Base-by-base conservation (phyloP, 2,797 vertebrate species). In the Anniella stebbinsi region DNA sequence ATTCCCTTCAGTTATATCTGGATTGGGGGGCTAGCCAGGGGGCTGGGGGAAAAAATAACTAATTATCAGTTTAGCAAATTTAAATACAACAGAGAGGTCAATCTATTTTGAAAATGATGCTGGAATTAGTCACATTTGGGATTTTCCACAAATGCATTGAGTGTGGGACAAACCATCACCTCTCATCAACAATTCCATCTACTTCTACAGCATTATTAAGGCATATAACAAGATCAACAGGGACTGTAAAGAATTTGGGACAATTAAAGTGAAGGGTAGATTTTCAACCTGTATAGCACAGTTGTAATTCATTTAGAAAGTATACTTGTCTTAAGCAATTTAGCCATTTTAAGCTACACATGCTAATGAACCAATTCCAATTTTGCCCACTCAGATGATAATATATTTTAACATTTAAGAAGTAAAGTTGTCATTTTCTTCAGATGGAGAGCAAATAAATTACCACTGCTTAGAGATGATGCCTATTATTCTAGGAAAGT, bases 251-350 rank as follows among this genome's bases (percentile, higher is more conserved):
- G 33, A 38, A 78, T 36, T 72, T 70, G 81, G 67, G 67, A 67
- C 86, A 78, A 48, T 87, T 78, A 67, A 48, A 48, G 30, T 78
- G 75, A 76, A 51, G 10, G 21, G n/a, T 54, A 81, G 57, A 80
- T 81, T 36, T 80, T 81, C 66, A 70, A 70, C 51, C 15, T 80
- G 45, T 54, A 33, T 18, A 69, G 67, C 77, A 80, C 10, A 33
- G 57, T 25, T 45, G 57, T 25, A 70, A 70, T 7, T 72, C 17
- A 38, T 25, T 73, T 73, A 23, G 18, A 72, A 82, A 9, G 38
- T 82, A 13, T 91, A 45, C 84, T 12, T 87, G 93, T 45, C 41
- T 92, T 67, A 88, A 54, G 45, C 45, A n/a, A 86, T 89, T 89
- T 83, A 30, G 51, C 23, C 36, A 5, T 77, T 77, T 77, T 63